phyloP scores from a whole-genome alignment of 2,888 invertebrate genomes.

The Matsumyia berberina region DNA sequence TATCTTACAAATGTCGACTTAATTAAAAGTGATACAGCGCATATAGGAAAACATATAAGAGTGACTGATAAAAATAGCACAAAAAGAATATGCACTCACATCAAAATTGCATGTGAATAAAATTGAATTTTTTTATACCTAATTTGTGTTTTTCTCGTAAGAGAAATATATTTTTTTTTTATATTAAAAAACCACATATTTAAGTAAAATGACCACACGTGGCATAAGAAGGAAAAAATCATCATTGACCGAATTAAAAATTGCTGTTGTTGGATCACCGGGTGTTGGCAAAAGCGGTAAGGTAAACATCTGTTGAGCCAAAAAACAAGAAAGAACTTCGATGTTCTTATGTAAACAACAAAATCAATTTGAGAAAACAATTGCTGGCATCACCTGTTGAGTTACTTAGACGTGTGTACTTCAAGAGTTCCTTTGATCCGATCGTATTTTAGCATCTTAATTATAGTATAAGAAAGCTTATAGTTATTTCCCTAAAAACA shows the following conservation, averaged over 20 bases:
- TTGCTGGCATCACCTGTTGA: constrained; percentile 60
- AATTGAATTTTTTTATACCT: constrained; percentile 15
- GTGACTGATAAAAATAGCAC: constrained; percentile 40
- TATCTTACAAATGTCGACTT: constrained; percentile 8
- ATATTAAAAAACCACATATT: neutral
- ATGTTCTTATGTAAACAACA: constrained; percentile 40
- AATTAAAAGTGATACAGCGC: constrained; percentile 1
- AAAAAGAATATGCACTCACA: constrained; percentile 19
- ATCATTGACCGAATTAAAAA: constrained; percentile 94
- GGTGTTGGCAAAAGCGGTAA: constrained; percentile 97
- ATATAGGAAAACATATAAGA: constrained; percentile 6
- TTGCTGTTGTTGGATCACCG: constrained; percentile 94
- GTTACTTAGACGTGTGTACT: neutral
- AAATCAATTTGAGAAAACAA: constrained; percentile 23
- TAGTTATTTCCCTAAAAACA: neutral
- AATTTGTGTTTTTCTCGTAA: constrained; percentile 15
- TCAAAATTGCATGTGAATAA: constrained; percentile 15
- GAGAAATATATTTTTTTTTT: constrained; percentile 13
- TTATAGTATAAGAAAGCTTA: neutral
- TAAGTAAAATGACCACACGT: constrained; percentile 88
- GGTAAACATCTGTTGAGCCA: constrained; percentile 77
- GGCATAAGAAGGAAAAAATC: constrained; percentile 95
- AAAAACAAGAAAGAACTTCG: constrained; percentile 9
- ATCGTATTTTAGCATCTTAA: constrained; percentile 4
- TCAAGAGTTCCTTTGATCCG: neutral